Conservation (phyloP, 2,797 vertebrate genomes). For the Scolopax rusticola region DNA sequence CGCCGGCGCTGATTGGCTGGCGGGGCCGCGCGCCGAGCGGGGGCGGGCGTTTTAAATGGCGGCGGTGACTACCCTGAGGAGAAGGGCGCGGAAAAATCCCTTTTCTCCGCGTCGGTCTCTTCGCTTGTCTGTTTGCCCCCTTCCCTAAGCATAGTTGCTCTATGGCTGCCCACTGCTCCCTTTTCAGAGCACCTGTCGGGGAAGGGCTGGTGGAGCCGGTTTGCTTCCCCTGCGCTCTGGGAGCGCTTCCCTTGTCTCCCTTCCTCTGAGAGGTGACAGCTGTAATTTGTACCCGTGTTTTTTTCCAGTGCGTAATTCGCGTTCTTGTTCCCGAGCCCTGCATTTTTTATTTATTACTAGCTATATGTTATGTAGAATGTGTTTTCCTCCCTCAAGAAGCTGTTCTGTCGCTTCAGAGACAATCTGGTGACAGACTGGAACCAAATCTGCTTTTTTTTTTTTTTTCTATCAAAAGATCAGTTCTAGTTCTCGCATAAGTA, state of each 20-base stretch:
- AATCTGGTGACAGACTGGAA: neutral
- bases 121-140: rapidly evolving
- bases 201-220: neutral
- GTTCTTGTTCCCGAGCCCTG: neutral
- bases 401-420: neutral
- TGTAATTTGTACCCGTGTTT: neutral
- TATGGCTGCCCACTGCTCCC: neutral
- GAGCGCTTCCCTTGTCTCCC: neutral
- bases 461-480: rapidly evolving
- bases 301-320: neutral
- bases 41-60: constrained; percentile 6
- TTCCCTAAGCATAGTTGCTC: neutral
- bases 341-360: neutral
- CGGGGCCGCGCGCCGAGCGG: neutral
- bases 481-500: neutral
- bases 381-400: neutral
- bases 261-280: neutral
- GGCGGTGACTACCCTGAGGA: neutral
- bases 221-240: neutral
- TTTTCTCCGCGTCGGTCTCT: rapidly evolving
- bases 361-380: rapidly evolving
- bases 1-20: constrained; percentile 16
- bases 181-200: neutral
- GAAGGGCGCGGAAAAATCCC: rapidly evolving
- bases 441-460: rapidly evolving